These are phyloP conservation scores for Malurus cyaneus DNA, from an alignment of 2,113 vertebrate genomes.

Conservation along the genomic window DNA sequence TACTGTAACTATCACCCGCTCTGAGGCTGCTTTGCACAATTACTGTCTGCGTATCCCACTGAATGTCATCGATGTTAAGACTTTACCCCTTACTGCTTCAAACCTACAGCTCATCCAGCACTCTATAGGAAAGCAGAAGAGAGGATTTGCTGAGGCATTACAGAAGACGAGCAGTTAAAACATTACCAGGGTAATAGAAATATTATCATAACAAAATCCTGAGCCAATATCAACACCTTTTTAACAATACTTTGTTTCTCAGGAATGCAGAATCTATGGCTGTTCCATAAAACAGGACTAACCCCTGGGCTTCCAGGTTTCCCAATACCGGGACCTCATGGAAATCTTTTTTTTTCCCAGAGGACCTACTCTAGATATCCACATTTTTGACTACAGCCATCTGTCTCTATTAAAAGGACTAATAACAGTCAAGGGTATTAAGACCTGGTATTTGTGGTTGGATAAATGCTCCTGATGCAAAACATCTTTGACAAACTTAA, in stretches of 20 bases:
- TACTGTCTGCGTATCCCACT: accelerated
- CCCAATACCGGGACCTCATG: neutral
- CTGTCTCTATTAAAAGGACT: neutral
- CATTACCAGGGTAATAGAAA: accelerated
- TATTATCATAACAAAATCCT: neutral
- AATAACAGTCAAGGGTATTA: neutral
- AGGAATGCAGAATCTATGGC: neutral
- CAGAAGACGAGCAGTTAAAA: neutral
- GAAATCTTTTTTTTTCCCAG: neutral
- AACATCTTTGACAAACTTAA: neutral
- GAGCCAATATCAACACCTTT: neutral
- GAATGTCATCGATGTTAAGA: neutral
- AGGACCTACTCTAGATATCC: neutral
- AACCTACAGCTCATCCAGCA: neutral
- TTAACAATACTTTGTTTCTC: neutral
- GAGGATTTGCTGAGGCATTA: neutral
- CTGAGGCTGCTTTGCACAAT: accelerated
- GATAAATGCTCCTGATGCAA: neutral
- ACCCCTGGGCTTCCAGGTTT: neutral
- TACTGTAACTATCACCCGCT: neutral
- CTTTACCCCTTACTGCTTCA: neutral
- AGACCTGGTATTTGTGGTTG: neutral
- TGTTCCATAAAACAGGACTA: neutral
- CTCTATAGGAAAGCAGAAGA: neutral
- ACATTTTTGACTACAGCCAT: neutral